A percentile compares a stretch with the other conserved stretches of the same genome.
phyloP scores from a whole-genome alignment of 1,140 invertebrate species.

The Macrobrachium nipponense region DNA sequence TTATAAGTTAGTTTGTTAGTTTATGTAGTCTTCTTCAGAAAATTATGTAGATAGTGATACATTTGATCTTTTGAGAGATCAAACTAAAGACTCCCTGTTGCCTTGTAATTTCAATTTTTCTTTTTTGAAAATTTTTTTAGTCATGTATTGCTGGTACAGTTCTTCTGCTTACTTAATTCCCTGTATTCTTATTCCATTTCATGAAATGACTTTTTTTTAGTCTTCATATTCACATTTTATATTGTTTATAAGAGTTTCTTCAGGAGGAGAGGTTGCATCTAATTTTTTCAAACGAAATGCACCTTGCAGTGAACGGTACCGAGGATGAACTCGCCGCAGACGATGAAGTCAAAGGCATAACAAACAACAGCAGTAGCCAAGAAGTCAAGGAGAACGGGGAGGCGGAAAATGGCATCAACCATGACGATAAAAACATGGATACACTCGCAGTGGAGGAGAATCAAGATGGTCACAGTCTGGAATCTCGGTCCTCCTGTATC shows the following conservation, averaged over 20 bases:
- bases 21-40: too few species aligned
- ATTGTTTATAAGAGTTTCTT: background rate
- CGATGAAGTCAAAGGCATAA: constrained; percentile 51
- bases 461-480: constrained; percentile 67
- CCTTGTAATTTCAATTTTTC: too few species aligned
- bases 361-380: constrained; percentile 6
- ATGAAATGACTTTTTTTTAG: too few species aligned
- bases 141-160: too few species aligned
- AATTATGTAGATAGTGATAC: too few species aligned
- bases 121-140: too few species aligned
- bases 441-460: constrained; percentile 61
- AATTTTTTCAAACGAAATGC: background rate
- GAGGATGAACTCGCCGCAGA: constrained; percentile 52
- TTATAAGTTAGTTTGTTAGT: too few species aligned
- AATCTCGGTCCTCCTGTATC: constrained; percentile 75
- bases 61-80: too few species aligned
- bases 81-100: too few species aligned
- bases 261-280: background rate
- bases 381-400: constrained; percentile 17
- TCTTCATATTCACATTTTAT: too few species aligned
- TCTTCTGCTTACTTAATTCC: too few species aligned
- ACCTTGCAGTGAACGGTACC: constrained; percentile 55
- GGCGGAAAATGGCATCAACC: background rate
- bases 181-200: too few species aligned
- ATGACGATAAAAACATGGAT: constrained; percentile 55